phyloP scores from a whole-genome alignment of 2,113 vertebrate species.

The Neodon shergylaensis region DNA sequence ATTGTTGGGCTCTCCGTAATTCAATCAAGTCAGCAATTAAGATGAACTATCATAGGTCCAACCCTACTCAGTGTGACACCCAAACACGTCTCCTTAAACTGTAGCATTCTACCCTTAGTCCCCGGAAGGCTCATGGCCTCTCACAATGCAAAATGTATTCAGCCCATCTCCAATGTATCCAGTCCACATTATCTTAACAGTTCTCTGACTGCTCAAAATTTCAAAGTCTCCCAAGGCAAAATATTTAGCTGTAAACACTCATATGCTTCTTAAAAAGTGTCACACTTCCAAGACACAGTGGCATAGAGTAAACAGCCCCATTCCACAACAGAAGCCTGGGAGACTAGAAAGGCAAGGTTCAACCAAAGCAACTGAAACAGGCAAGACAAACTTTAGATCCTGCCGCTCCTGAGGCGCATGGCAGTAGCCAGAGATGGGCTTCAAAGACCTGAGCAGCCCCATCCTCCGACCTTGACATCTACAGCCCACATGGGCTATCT shows the following conservation, averaged over 20 bases:
- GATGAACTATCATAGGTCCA: neutral
- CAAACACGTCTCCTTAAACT: neutral
- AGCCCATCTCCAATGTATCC: neutral
- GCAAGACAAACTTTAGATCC: neutral
- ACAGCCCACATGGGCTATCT: neutral
- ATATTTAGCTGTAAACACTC: neutral
- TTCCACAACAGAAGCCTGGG: neutral
- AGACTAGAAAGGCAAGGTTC: neutral
- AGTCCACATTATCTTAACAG: neutral
- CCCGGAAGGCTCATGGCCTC: neutral
- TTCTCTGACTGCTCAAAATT: neutral
- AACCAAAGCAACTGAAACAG: neutral
- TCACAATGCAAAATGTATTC: neutral
- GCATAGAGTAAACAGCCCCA: neutral
- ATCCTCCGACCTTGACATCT: neutral
- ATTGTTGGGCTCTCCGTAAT: neutral
- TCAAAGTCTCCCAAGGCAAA: neutral
- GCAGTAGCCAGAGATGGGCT: neutral
- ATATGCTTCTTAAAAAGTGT: neutral
- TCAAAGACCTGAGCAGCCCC: neutral
- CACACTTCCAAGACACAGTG: neutral
- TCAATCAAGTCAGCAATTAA: neutral
- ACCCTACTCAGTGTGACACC: neutral
- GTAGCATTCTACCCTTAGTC: neutral
- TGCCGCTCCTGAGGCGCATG: too few species aligned